These are phyloP conservation scores for Pachydiplax longipennis DNA, from an alignment of 2,888 invertebrate genomes.

Conservation along the genomic window DNA sequence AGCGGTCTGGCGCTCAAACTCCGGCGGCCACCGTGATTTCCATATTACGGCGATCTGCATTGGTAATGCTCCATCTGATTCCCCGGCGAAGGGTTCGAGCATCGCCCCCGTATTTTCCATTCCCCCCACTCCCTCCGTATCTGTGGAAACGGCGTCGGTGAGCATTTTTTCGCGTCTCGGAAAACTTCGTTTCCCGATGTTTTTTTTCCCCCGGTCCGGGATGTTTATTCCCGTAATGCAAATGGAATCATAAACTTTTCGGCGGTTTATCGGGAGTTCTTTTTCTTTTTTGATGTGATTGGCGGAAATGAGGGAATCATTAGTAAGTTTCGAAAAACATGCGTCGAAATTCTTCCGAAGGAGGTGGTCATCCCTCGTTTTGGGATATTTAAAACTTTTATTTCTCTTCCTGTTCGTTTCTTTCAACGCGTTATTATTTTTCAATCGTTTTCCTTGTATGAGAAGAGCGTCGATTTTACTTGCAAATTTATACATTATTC, in stretches of 20 bases:
- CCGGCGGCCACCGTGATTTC: conserved; percentile 2
- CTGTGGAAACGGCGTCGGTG: not conserved
- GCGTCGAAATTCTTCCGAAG: too few species aligned
- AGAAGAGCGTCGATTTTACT: too few species aligned
- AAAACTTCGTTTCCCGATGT: too few species aligned
- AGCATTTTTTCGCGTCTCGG: not conserved
- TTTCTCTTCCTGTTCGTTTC: too few species aligned
- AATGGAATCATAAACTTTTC: not conserved
- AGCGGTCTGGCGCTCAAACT: not conserved
- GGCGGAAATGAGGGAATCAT: not conserved
- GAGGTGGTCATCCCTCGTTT: too few species aligned
- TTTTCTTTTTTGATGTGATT: not conserved
- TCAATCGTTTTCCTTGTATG: too few species aligned
- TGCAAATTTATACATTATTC: too few species aligned
- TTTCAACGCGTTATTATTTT: too few species aligned
- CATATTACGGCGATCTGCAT: conserved; percentile 39
- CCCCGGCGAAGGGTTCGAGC: not conserved
- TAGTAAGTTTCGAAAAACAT: too few species aligned
- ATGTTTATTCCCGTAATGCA: not conserved
- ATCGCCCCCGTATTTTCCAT: not conserved
- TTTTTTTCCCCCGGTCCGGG: not conserved
- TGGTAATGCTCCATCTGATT: conserved; percentile 37
- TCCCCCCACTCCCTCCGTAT: not conserved
- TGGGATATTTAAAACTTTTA: too few species aligned
- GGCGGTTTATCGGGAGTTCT: not conserved